Conservation (phyloP, 2,797 vertebrate species). For the Picus viridis region DNA sequence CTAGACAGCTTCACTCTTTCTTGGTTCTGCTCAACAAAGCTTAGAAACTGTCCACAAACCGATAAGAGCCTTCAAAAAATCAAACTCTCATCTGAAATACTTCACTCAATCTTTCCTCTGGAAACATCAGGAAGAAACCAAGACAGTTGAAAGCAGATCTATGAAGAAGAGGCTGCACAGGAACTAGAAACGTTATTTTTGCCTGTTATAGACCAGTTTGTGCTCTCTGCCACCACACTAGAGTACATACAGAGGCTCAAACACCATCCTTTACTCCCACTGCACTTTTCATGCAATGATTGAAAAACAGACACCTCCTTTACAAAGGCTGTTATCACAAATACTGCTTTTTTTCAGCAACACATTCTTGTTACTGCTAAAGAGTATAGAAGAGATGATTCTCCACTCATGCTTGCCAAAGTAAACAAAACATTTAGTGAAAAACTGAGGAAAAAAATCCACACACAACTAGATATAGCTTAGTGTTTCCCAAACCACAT, state of each 20-base stretch:
- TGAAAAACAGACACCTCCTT: not conserved
- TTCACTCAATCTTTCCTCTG: not conserved
- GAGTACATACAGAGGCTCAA: not conserved
- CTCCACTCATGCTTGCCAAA: not conserved
- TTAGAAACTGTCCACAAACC: not conserved
- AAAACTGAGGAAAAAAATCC: not conserved
- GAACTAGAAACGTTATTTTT: not conserved
- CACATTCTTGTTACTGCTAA: no score
- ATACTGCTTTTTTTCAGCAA: not conserved
- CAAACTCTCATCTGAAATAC: not conserved
- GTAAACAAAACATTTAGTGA: not conserved
- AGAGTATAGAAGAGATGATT: no score
- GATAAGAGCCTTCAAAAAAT: not conserved
- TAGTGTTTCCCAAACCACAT: not conserved
- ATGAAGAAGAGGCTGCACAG: not conserved
- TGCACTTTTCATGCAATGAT: not conserved
- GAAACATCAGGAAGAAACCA: not conserved
- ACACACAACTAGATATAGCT: not conserved
- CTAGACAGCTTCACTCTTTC: not conserved
- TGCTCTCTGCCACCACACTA: not conserved
- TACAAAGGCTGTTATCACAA: not conserved
- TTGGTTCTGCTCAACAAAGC: not conserved
- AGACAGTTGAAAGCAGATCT: not conserved
- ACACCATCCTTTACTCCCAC: not conserved
- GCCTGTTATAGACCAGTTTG: not conserved